Evolutionary conservation across 37 sponge, comb jelly and placozoan species (phyloP).

Genomic region (Chondrilla cf. caribensis): DNA sequence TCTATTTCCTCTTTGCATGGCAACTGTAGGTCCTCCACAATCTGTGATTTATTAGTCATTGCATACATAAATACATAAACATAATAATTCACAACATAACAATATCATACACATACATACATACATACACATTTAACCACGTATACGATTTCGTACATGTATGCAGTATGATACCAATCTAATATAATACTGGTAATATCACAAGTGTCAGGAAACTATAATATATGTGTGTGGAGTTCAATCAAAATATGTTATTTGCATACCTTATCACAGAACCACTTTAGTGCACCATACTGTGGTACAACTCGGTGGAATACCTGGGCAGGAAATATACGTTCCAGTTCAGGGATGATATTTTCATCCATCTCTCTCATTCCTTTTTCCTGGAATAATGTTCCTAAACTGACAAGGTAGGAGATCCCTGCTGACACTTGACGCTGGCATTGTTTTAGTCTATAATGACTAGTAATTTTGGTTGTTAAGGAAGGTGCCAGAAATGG

Average conservation of each 20-base stretch:
- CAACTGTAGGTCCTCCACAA: constrained; percentile 9
- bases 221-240: too few species aligned
- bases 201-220: too few species aligned
- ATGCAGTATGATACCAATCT: too few species aligned
- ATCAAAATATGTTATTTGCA: too few species aligned
- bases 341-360: neutral
- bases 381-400: constrained; percentile 1
- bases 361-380: constrained; percentile 17
- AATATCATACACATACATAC: constrained; percentile 12
- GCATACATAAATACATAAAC: neutral
- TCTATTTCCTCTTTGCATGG: neutral
- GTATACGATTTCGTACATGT: too few species aligned
- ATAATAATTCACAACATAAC: neutral
- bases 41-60: neutral
- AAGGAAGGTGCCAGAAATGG: constrained; percentile 11
- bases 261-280: constrained; percentile 27
- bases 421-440: neutral
- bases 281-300: constrained; percentile 15
- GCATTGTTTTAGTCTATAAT: neutral
- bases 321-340: neutral
- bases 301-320: neutral
- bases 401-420: neutral
- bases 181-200: too few species aligned
- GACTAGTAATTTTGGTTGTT: neutral
- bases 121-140: too few species aligned